Percentiles rank a stretch among this genome's conserved stretches.
Evolutionary conservation across 2,888 invertebrate genomes (phyloP).

Genomic region (Exephanes ischioxanthus): DNA sequence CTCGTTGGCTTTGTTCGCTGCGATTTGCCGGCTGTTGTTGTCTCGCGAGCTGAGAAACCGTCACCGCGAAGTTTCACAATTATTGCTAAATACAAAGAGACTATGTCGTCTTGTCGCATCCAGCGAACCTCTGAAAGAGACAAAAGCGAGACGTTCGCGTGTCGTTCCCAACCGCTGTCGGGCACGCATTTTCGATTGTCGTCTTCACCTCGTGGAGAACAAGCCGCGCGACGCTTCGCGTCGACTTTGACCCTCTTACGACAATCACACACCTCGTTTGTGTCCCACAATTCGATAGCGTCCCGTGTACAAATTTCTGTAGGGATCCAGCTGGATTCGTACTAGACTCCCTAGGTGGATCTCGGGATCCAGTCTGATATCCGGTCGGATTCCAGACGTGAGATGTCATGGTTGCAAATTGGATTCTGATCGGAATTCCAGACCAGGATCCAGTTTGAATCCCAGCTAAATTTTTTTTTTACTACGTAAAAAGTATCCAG

Average conservation of each 20-base stretch:
- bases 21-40: constrained; percentile 74
- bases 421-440: too few species aligned
- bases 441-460: too few species aligned
- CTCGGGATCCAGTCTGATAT: too few species aligned
- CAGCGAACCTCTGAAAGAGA: constrained; percentile 59
- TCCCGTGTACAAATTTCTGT: too few species aligned
- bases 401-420: too few species aligned
- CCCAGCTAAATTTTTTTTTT: too few species aligned
- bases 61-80: constrained; percentile 73
- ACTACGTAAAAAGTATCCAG: too few species aligned
- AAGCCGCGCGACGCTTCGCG: background rate
- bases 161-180: background rate
- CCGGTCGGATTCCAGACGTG: too few species aligned
- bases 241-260: background rate
- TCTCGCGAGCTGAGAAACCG: constrained; percentile 63
- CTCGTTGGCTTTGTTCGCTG: constrained; percentile 73
- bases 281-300: too few species aligned
- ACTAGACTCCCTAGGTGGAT: too few species aligned
- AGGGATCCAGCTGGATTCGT: too few species aligned
- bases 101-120: constrained; percentile 26
- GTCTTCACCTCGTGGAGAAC: constrained; percentile 17
- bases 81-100: constrained; percentile 58
- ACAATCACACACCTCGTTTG: too few species aligned
- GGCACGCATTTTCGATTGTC: constrained; percentile 39
- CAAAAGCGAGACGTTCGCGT: constrained; percentile 48